phyloP scores from a whole-genome alignment of 1,140 invertebrate species.

The Trichonephila inaurata region DNA sequence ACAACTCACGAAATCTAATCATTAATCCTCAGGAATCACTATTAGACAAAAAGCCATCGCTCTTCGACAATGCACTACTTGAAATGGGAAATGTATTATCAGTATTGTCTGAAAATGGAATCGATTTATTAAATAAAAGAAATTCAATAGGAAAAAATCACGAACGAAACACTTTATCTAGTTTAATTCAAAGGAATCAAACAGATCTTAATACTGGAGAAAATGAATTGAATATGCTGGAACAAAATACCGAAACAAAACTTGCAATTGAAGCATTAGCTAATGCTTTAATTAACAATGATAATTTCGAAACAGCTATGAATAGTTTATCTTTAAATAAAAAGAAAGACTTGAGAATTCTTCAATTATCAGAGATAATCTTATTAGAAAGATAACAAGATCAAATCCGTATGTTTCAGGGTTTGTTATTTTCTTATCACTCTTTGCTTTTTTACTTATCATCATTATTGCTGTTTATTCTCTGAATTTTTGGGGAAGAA shows the following conservation, averaged over 20 bases:
- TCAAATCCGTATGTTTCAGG: not conserved
- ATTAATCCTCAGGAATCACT: no score
- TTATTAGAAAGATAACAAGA: not conserved
- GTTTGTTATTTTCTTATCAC: not conserved
- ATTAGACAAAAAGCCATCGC: not conserved
- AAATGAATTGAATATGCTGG: not conserved
- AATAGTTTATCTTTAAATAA: not conserved
- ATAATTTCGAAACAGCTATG: not conserved
- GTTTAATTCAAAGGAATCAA: not conserved
- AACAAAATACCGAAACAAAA: not conserved
- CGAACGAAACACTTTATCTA: not conserved
- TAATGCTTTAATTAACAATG: not conserved
- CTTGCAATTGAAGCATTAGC: not conserved
- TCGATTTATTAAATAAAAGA: not conserved
- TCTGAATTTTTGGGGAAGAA: not conserved
- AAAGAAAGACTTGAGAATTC: not conserved
- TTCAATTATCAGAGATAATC: no score
- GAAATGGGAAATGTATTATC: not conserved
- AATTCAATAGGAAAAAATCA: not conserved
- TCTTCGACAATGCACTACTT: not conserved
- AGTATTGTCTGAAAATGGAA: not conserved
- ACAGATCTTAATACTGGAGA: not conserved
- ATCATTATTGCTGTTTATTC: not conserved
- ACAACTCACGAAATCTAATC: no score
- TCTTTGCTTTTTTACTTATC: not conserved